Conservation (phyloP, 2,113 vertebrate species). For the Entosphenus tridentatus region DNA sequence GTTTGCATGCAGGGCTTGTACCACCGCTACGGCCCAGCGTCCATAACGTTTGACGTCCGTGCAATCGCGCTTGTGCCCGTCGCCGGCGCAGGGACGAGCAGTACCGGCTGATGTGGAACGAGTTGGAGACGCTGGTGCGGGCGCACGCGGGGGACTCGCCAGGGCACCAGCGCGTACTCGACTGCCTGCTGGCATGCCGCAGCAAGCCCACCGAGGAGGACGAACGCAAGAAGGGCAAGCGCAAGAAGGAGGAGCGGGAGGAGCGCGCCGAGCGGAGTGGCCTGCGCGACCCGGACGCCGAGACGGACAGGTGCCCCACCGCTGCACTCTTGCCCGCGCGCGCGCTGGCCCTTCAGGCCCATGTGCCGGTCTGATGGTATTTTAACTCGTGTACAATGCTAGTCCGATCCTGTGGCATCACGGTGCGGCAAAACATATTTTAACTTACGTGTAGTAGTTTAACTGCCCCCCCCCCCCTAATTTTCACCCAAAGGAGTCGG, state of each 20-base stretch:
- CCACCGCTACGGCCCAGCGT: too few species aligned
- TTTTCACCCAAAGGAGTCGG: too few species aligned
- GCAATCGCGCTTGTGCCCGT: constrained; percentile 5
- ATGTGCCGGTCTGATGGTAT: too few species aligned
- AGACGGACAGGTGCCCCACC: background rate
- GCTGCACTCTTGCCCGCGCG: too few species aligned
- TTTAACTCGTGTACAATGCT: too few species aligned
- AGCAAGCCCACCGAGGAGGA: constrained; percentile 91
- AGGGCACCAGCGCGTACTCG: constrained; percentile 66
- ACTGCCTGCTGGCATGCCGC: constrained; percentile 69
- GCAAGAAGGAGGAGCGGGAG: constrained; percentile 82
- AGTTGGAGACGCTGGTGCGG: constrained; percentile 79
- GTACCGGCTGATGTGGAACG: constrained; percentile 99
- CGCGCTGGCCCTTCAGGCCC: too few species aligned
- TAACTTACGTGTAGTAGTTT: too few species aligned
- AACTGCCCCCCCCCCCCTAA: too few species aligned
- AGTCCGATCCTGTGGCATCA: too few species aligned
- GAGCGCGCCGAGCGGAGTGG: constrained; percentile 46
- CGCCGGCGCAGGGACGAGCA: constrained; percentile 49
- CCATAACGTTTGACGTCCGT: too few species aligned
- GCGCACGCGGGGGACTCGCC: constrained; percentile 60
- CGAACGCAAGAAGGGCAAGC: constrained; percentile 55
- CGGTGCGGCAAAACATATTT: too few species aligned
- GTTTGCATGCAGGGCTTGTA: too few species aligned
- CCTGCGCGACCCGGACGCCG: background rate